Evolutionary conservation across 2,888 invertebrate genomes (phyloP).

Genomic region (Eupithecia tripunctaria): DNA sequence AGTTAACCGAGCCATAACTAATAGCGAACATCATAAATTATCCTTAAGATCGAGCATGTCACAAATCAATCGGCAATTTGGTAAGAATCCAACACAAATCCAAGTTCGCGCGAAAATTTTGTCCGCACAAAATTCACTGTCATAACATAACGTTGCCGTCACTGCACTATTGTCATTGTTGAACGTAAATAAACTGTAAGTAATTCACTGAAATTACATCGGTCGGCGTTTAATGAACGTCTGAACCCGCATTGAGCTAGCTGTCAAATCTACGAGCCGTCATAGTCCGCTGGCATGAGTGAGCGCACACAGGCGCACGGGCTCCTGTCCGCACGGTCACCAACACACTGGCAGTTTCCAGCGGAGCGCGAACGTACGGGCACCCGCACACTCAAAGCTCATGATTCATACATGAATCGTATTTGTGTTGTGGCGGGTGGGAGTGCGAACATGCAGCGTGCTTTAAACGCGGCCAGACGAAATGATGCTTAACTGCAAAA

Average conservation of each 20-base stretch:
- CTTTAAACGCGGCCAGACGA: slow-evolving; percentile 82
- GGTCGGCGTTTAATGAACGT: slow-evolving; percentile 82
- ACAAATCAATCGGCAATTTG: slow-evolving; percentile 73
- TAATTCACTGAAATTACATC: slow-evolving; percentile 79
- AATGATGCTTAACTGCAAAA: slow-evolving; percentile 80
- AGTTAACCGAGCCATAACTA: slow-evolving; percentile 74
- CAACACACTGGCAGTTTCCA: slow-evolving; percentile 81
- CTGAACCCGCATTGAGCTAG: slow-evolving; percentile 85
- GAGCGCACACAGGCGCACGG: slow-evolving; percentile 75
- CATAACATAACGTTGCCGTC: slow-evolving; percentile 50
- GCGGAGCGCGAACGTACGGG: slow-evolving; percentile 75
- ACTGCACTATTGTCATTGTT: slow-evolving; percentile 64
- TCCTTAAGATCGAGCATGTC: slow-evolving; percentile 69
- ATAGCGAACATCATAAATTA: slow-evolving; percentile 78
- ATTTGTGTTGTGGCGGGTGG: slow-evolving; percentile 79
- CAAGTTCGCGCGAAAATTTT: slow-evolving; percentile 75
- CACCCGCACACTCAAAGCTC: slow-evolving; percentile 67
- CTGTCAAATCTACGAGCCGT: slow-evolving; percentile 86
- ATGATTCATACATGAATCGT: slow-evolving; percentile 77
- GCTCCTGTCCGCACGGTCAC: slow-evolving; percentile 74
- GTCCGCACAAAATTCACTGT: slow-evolving; percentile 52
- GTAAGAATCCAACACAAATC: slow-evolving; percentile 63
- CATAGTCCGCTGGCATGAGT: slow-evolving; percentile 85
- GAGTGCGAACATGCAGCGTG: slow-evolving; percentile 84
- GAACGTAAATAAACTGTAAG: slow-evolving; percentile 70